Percentiles rank a stretch among this genome's conserved stretches.
These are phyloP conservation scores for Leptopilina boulardi DNA, from an alignment of 1,140 invertebrate genomes.

Conservation along the genomic window DNA sequence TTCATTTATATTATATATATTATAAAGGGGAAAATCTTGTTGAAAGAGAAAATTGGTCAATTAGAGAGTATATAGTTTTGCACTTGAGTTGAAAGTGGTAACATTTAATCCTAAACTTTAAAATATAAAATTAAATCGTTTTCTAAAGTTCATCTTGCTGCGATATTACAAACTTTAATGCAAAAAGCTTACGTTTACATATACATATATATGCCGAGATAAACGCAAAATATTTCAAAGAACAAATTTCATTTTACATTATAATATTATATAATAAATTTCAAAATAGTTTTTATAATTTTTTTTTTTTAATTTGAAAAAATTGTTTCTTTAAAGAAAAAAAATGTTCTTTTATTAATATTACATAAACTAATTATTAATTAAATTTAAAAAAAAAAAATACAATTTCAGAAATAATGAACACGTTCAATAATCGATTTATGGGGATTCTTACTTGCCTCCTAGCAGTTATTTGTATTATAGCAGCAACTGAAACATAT, in stretches of 20 bases:
- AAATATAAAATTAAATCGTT: conserved; percentile 12
- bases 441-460: conserved; percentile 42
- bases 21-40: background rate
- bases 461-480: conserved; percentile 44
- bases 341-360: no score
- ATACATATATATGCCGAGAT: no score
- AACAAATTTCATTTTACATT: background rate
- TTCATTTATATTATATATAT: no score
- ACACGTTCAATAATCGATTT: conserved; percentile 39
- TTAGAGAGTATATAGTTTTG: background rate
- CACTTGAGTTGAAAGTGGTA: background rate
- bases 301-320: no score
- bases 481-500: conserved; percentile 58
- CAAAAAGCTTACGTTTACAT: background rate
- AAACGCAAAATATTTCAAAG: background rate
- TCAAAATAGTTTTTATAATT: no score
- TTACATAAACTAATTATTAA: no score
- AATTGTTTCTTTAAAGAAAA: no score
- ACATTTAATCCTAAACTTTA: background rate
- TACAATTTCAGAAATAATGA: conserved; percentile 47
- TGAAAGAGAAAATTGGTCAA: background rate
- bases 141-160: background rate
- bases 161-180: background rate
- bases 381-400: no score
- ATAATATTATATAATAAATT: background rate